Conservation (phyloP, 1,140 invertebrate species). For the Pentalonia nigronervosa region DNA sequence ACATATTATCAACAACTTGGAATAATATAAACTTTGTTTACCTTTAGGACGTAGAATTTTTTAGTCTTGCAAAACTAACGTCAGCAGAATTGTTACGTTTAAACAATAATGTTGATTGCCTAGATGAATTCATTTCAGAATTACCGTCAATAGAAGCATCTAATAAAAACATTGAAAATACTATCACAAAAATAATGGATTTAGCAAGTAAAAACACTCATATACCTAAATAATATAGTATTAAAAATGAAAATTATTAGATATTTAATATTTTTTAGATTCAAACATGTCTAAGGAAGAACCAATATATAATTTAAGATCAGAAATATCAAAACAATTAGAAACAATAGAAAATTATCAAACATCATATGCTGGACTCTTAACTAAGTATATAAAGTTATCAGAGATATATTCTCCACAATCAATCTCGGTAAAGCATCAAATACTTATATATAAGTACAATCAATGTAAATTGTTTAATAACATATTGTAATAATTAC, state of each 20-base stretch:
- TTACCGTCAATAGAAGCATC: conserved; percentile 71
- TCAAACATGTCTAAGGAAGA: conserved; percentile 57
- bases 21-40: background rate
- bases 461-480: background rate
- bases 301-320: conserved; percentile 37
- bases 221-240: background rate
- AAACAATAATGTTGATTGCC: conserved; percentile 71
- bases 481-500: background rate
- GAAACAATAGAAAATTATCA: conserved; percentile 37
- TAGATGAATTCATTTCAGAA: conserved; percentile 74
- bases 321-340: conserved; percentile 45
- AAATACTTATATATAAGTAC: background rate
- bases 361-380: conserved; percentile 30
- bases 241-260: background rate
- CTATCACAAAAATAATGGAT: conserved; percentile 76
- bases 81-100: conserved; percentile 75
- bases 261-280: conserved; percentile 19
- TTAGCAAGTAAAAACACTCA: conserved; percentile 69
- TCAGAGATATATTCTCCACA: conserved; percentile 51
- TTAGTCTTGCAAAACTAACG: conserved; percentile 69
- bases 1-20: background rate
- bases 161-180: conserved; percentile 73
- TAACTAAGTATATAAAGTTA: conserved; percentile 21
- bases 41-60: conserved; percentile 46
- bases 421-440: conserved; percentile 39